Percentiles rank a stretch among this genome's conserved stretches.
phyloP scores from a whole-genome alignment of 2,888 invertebrate genomes.

The Amphipyra berbera region DNA sequence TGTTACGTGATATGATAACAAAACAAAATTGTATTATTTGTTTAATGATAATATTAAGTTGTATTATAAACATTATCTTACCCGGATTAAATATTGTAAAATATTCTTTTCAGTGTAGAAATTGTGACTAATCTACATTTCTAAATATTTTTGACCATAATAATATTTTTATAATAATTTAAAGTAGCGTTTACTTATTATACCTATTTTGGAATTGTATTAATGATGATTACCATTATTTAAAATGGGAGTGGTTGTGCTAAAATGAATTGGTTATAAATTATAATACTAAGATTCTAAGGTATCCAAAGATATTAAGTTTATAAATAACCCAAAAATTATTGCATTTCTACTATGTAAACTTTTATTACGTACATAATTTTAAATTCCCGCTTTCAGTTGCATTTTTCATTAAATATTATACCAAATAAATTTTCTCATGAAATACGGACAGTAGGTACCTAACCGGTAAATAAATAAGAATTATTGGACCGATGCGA shows the following conservation, averaged over 20 bases:
- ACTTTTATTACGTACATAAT: neutral
- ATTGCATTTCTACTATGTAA: conserved; percentile 10
- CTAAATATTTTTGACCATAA: conserved; percentile 14
- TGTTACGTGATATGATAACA: conserved; percentile 2
- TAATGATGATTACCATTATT: neutral
- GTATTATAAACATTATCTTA: conserved; percentile 1
- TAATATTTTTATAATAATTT: conserved; percentile 31
- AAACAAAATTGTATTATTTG: neutral
- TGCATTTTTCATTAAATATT: neutral
- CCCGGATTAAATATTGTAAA: conserved; percentile 4
- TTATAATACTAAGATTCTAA: conserved; percentile 10
- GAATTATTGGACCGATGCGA: neutral
- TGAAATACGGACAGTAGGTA: neutral
- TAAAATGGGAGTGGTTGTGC: conserved; percentile 2
- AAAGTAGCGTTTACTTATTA: conserved; percentile 8
- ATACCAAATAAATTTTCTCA: conserved; percentile 28
- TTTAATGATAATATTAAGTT: neutral
- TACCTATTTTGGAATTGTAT: conserved; percentile 10
- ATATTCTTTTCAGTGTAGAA: neutral
- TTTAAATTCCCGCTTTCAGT: neutral
- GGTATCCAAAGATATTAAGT: conserved; percentile 40
- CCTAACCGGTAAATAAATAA: neutral
- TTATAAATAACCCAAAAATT: conserved; percentile 8
- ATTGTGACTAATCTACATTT: conserved; percentile 5
- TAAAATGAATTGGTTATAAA: conserved; percentile 19